Evolutionary conservation across 2,797 vertebrate species (phyloP).

Genomic region (Sylvilagus floridanus): DNA sequence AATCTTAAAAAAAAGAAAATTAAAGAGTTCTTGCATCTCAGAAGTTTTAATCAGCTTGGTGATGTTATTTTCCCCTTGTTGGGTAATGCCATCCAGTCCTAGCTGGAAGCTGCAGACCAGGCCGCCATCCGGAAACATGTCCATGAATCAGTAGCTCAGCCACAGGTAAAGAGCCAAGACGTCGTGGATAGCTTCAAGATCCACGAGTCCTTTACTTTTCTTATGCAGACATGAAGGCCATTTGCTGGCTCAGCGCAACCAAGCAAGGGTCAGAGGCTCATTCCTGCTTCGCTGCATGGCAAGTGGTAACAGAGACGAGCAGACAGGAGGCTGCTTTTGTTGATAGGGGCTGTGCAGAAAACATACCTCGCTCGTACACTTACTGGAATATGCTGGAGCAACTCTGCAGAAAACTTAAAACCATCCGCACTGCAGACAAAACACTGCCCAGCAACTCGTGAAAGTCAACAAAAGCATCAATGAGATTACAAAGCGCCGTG

Average conservation of each 20-base stretch:
- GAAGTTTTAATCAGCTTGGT: slow-evolving; percentile 95
- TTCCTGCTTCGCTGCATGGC: slow-evolving; percentile 98
- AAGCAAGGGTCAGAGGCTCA: slow-evolving; percentile 95
- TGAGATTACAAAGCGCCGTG: slow-evolving; percentile 96
- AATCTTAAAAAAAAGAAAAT: too few relatives aligned
- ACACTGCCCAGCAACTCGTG: slow-evolving; percentile 97
- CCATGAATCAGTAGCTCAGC: slow-evolving; percentile 99
- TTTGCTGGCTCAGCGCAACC: slow-evolving; percentile 93
- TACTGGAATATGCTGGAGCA: slow-evolving; percentile 99
- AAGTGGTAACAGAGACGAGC: slow-evolving; percentile 94
- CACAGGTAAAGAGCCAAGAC: slow-evolving; percentile 98
- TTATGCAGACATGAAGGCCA: slow-evolving; percentile 94
- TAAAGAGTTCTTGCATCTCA: slow-evolving; percentile 79
- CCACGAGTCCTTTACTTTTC: slow-evolving; percentile 97
- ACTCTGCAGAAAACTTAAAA: slow-evolving; percentile 98
- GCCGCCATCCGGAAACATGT: slow-evolving; percentile 97
- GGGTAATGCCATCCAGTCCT: slow-evolving; percentile 94
- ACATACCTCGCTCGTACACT: slow-evolving; percentile 96
- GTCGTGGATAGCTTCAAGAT: slow-evolving; percentile 97
- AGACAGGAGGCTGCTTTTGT: slow-evolving; percentile 97
- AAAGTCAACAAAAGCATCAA: slow-evolving; percentile 99
- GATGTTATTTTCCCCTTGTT: slow-evolving; percentile 95
- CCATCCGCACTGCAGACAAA: slow-evolving; percentile 99
- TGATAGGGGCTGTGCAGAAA: slow-evolving; percentile 98
- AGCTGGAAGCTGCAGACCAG: slow-evolving; percentile 93